These are phyloP conservation scores for Drosophila multiciliata DNA, from an alignment of 2,888 invertebrate genomes.

Conservation along the genomic window DNA sequence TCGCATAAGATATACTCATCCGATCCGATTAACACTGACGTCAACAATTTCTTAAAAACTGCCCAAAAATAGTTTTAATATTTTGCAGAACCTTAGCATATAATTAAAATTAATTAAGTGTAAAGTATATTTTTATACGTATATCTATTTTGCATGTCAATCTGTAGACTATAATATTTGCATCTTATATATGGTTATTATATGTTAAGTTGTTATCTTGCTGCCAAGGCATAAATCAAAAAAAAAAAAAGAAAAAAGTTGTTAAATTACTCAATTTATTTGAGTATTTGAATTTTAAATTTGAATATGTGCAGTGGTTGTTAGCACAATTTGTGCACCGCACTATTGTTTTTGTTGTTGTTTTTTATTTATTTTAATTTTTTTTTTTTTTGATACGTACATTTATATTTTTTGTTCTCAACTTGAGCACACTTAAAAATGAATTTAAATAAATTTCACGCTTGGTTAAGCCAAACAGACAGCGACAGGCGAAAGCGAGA, in stretches of 20 bases:
- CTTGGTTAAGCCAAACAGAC: constrained; percentile 73
- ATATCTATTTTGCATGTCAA: neutral
- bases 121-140: neutral
- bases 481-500: constrained; percentile 53
- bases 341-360: neutral
- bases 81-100: neutral
- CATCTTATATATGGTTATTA: neutral
- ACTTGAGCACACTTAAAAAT: constrained; percentile 79
- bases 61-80: neutral
- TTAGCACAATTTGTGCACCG: constrained; percentile 17
- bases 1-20: neutral
- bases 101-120: neutral
- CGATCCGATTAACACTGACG: neutral
- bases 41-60: neutral
- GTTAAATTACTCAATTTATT: constrained; percentile 39
- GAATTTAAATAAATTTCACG: constrained; percentile 82
- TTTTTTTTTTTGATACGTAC: constrained; percentile 15
- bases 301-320: constrained; percentile 37
- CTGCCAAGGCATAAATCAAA: constrained; percentile 45
- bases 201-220: constrained; percentile 15
- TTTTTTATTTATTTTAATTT: neutral
- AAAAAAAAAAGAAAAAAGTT: constrained; percentile 47
- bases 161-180: neutral
- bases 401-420: constrained; percentile 44
- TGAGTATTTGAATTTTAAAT: constrained; percentile 41